Evolutionary conservation across 1,140 invertebrate species (phyloP), one percentile per base, ranked within the genome.

Genomic region (Carposina sasakii): DNA sequence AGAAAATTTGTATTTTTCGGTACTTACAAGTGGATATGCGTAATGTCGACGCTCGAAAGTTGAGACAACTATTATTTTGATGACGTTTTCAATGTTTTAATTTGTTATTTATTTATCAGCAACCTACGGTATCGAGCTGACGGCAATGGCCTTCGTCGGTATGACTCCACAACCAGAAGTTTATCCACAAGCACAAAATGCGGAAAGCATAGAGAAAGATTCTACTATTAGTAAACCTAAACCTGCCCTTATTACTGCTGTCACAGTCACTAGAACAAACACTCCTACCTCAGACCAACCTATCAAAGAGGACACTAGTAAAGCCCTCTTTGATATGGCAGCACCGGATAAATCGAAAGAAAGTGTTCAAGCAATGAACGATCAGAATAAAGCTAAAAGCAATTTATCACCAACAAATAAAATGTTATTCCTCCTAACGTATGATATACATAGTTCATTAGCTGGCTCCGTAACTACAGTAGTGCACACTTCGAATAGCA

Each of bases 351-450:
- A 69, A 30, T 63, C 76, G 10, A 73, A 75, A 62, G 78, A 84
- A 55, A 77, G 57, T 43, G 66, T 86, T 15, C 67, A 85, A 54
- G 82, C 81, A 3, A 86, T 86, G 85, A 85, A 86, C 56, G 79
- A 85, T 47, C 75, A 85, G 40, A 86, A 86, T 34, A 75, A 86
- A 59, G 81, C 82, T 9, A 85, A 84, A 45, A 86, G 64, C 43
- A 84, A 79, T 53, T 52, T 67, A 6, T 50, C 67, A 3, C 57
- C 60, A 30, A 62, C 71, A 48, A 73, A 76, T 42, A 82, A 79
- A 68, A 84, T 79, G 74, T 61, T 82, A 31, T 86, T 81, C 57
- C 63, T 86, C 24, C 40, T 85, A 47, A 85, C 83, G 3, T 86
- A 85, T 23, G 82, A 85, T 39, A 83, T 86, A 69, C 76, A 82